Conservation (phyloP, 2,113 vertebrate genomes). For the Albula glossodonta region DNA sequence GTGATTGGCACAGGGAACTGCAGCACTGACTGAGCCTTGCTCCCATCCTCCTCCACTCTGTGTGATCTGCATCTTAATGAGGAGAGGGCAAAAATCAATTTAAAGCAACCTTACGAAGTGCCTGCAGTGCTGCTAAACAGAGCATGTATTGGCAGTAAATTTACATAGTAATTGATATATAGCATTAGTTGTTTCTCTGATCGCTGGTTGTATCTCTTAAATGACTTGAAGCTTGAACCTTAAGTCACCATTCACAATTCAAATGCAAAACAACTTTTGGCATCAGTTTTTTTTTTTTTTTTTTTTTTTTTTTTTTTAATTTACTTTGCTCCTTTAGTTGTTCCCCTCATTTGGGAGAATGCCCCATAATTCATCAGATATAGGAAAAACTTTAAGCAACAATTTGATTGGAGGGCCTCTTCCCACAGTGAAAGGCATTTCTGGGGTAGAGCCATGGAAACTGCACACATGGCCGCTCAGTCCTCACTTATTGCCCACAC, state of each 20-base stretch:
- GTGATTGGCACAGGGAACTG: not conserved
- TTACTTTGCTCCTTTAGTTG: not conserved
- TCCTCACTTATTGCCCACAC: too few relatives aligned
- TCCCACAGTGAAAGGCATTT: too few relatives aligned
- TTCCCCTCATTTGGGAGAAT: not conserved
- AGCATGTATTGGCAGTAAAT: not conserved
- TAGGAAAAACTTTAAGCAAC: not conserved
- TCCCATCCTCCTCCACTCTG: not conserved
- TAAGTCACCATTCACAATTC: not conserved
- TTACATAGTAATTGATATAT: not conserved
- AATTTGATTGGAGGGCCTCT: not conserved
- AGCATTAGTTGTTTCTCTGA: not conserved
- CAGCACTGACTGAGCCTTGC: not conserved
- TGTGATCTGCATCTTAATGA: slow-evolving; percentile 20
- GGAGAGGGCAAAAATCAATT: slow-evolving; percentile 5
- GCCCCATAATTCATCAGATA: not conserved
- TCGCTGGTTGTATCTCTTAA: not conserved
- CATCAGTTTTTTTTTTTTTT: not conserved
- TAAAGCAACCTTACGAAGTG: slow-evolving; percentile 10
- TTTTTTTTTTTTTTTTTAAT: not conserved
- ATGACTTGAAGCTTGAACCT: not conserved
- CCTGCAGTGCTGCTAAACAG: not conserved
- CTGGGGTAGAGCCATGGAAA: too few relatives aligned
- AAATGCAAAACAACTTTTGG: not conserved
- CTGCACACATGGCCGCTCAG: too few relatives aligned